phyloP scores from a whole-genome alignment of 1,140 invertebrate species.

The Dendrolimus punctatus region DNA sequence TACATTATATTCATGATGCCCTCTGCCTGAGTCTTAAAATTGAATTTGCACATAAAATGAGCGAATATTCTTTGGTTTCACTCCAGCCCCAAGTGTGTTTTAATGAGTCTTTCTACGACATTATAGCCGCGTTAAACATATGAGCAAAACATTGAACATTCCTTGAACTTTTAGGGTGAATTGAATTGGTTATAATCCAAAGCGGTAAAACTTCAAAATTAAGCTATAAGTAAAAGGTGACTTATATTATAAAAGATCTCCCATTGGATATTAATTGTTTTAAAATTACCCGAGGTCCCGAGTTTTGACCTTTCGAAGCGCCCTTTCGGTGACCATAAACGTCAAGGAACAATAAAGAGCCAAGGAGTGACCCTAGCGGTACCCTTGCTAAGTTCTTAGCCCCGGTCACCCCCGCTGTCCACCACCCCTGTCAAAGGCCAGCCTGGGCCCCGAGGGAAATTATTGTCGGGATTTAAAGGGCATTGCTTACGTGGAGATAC shows the following conservation, averaged over 20 bases:
- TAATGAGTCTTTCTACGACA: no score
- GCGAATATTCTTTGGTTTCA: background rate
- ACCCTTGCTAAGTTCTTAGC: constrained; percentile 53
- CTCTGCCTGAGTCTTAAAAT: background rate
- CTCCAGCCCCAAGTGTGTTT: background rate
- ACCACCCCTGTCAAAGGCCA: constrained; percentile 66
- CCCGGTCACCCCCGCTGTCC: constrained; percentile 49
- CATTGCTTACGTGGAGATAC: constrained; percentile 59
- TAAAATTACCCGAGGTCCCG: constrained; percentile 36
- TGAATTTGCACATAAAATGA: constrained; percentile 2
- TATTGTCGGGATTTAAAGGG: constrained; percentile 70
- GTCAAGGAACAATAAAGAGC: constrained; percentile 60
- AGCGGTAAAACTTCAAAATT: no score
- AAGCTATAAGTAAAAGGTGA: no score
- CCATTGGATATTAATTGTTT: constrained; percentile 47
- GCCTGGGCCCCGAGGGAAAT: constrained; percentile 57
- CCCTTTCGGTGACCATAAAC: constrained; percentile 67
- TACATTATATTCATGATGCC: background rate
- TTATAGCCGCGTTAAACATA: no score
- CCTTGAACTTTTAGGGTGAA: no score
- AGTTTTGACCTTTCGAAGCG: constrained; percentile 43
- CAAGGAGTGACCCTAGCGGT: constrained; percentile 51
- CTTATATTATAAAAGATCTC: no score
- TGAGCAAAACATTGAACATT: no score
- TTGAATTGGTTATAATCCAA: no score